These are phyloP conservation scores for Chymomyza procnemis DNA, from an alignment of 2,888 invertebrate genomes.

Conservation along the genomic window DNA sequence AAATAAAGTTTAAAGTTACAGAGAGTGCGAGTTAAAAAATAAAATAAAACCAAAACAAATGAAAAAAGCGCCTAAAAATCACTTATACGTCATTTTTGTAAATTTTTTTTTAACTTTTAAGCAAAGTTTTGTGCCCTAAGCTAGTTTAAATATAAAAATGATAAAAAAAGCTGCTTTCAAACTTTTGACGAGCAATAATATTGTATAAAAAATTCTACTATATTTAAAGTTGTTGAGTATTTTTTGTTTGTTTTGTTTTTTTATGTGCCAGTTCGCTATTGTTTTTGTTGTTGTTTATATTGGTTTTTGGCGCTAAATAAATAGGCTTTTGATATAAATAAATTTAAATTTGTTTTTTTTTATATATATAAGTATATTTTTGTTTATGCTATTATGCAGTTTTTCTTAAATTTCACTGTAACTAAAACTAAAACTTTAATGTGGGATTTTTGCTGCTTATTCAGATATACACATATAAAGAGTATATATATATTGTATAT, in stretches of 20 bases:
- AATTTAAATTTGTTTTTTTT: no score
- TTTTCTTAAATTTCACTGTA: slow-evolving; percentile 6
- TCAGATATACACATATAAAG: slow-evolving; percentile 23
- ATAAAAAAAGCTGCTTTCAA: slow-evolving; percentile 12
- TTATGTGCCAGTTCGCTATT: slow-evolving; percentile 47
- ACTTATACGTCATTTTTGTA: slow-evolving; percentile 52
- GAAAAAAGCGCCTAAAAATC: slow-evolving; percentile 63
- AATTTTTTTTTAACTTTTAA: not conserved
- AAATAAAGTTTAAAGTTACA: slow-evolving; percentile 25
- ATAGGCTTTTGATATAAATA: slow-evolving; percentile 40
- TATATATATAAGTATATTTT: slow-evolving; percentile 40
- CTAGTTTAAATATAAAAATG: not conserved
- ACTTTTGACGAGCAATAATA: slow-evolving; percentile 58
- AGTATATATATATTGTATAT: slow-evolving; percentile 36
- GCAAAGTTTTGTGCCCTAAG: not conserved
- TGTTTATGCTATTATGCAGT: slow-evolving; percentile 7
- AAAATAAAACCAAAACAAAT: slow-evolving; percentile 16
- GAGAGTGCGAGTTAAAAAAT: slow-evolving; percentile 12
- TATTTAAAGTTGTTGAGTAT: slow-evolving; percentile 23
- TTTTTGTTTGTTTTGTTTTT: slow-evolving; percentile 30
- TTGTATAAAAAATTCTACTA: slow-evolving; percentile 21
- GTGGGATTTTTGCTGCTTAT: slow-evolving; percentile 25
- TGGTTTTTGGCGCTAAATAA: slow-evolving; percentile 46
- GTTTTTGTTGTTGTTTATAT: slow-evolving; percentile 28
- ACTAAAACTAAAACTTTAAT: slow-evolving; percentile 15